Conservation (phyloP, 2,888 invertebrate species). For the Rotaria socialis region DNA sequence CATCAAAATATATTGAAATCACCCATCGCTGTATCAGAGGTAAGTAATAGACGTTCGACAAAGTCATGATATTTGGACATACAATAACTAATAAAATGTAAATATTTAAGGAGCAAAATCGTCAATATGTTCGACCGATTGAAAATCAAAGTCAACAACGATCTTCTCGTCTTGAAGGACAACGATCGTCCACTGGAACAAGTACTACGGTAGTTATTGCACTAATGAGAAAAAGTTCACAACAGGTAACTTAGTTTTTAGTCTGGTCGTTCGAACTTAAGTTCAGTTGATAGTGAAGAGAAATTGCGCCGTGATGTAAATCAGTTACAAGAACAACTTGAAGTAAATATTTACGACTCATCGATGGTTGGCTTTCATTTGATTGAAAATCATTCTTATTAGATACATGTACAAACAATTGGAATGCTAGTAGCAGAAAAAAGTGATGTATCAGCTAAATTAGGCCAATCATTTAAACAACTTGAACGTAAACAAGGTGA, state of each 20-base stretch:
- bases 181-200: neutral
- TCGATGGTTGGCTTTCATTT: neutral
- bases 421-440: slow-evolving; percentile 83
- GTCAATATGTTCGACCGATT: neutral
- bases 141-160: neutral
- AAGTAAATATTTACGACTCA: neutral
- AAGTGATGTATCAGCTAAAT: slow-evolving; percentile 71
- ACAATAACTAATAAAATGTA: neutral
- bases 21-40: neutral
- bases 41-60: neutral
- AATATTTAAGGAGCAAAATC: neutral
- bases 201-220: neutral
- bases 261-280: slow-evolving; percentile 3
- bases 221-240: no score
- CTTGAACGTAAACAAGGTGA: slow-evolving; percentile 64
- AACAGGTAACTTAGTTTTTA: neutral
- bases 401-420: slow-evolving; percentile 69
- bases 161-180: neutral
- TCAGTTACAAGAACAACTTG: slow-evolving; percentile 18
- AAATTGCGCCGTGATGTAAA: slow-evolving; percentile 2
- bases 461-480: slow-evolving; percentile 59
- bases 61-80: neutral
- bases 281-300: neutral
- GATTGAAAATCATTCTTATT: neutral
- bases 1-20: neutral